Base-by-base conservation (phyloP, 2,113 vertebrate genomes). In the Clarias gariepinus region DNA sequence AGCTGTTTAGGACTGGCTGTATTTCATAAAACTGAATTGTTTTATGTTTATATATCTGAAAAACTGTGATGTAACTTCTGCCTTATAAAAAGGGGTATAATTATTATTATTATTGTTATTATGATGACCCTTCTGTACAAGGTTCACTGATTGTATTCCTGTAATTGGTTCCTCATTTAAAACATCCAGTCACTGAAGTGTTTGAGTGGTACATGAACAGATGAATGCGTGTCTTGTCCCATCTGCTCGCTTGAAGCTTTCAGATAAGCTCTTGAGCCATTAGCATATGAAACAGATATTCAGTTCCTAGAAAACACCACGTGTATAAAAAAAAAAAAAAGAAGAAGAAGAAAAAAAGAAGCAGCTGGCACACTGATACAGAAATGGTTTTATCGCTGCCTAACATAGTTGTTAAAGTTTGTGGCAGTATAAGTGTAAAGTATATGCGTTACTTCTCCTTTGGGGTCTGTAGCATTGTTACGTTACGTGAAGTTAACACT, bases 91-190 rank as follows among this genome's bases (percentile, higher is more conserved):
- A 47, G 47, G 6, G 47, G 47, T 47, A 7, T 47, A 36, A 36
- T 60, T 13, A 18, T 33, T 15, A 53, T 21, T 84, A 63, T 87
- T 69, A 84, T 78, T 64, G 28, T 13, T 66, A 15, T 66, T 21
- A 41, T 23, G 36, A 79, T 30, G 41, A 64, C 11, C 69, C 2
- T 36, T 85, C 12, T 81, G 57, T 61, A 33, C 58, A 53, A 53
- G 15, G 23, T 74, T 15, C 28, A 36, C 47, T 25, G 76, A 64
- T 57, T 61, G 80, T n/a, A 33, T 66, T 69, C 52, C 69, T 85
- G 68, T 88, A 66, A 85, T 85, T 66, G 28, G 60, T 57, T 85
- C 60, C 52, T 52, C 21, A 15, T 85, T 74, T 61, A 85, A 61
- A 79, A 55, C 63, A 61, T 25, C 68, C 53, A n/a, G 69, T 30